Base-by-base conservation (phyloP, 2,797 vertebrate species). In the Philypnodon macrostomus region DNA sequence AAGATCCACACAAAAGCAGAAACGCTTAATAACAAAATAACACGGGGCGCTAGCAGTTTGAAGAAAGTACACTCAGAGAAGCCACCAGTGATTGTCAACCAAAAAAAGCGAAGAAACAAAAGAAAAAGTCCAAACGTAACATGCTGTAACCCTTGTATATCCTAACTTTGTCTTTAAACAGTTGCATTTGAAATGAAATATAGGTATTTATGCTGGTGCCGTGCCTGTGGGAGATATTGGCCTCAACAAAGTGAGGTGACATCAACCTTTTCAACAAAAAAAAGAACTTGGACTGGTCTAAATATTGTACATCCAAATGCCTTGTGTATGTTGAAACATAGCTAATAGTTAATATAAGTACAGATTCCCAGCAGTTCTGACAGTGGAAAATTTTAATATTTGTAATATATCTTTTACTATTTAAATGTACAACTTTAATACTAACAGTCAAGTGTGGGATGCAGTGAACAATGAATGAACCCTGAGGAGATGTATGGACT, bases 31-130 rank as follows among this genome's bases (percentile, higher is more conserved):
- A n/a, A n/a, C 73, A 79, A 76, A 80, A 66, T 67, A 37, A 60
- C 67, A 77, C 65, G 70, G 59, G 62, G 70, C n/a, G 31, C 65
- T 59, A 71, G 71, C 69, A 17, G 67, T 70, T 58, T 51, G 62
- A 68, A 63, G 58, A 54, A 50, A 62, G 58, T 66, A 63, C 70
- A 72, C 54, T 62, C 33, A 14, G 56, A 76, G 64, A 70, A 76
- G 80, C 70, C 23, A 70, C 63, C 67, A 77, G 66, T 82, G 82
- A 88, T 81, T 87, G 83, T 87, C 85, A 87, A 87, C 70, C 73
- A 71, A 87, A 74, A 50, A 53, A 55, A 66, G 53, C 5, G 4
- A 48, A 19, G 37, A 50, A 67, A 65, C 50, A 60, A 40, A 50
- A 45, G 58, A 21, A 66, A 39, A 75, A 47, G 30, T 53, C 58